Percentiles rank a stretch among this genome's conserved stretches.
These are phyloP conservation scores for Amaurobius ferox DNA, from an alignment of 2,888 invertebrate species.

Conservation along the genomic window DNA sequence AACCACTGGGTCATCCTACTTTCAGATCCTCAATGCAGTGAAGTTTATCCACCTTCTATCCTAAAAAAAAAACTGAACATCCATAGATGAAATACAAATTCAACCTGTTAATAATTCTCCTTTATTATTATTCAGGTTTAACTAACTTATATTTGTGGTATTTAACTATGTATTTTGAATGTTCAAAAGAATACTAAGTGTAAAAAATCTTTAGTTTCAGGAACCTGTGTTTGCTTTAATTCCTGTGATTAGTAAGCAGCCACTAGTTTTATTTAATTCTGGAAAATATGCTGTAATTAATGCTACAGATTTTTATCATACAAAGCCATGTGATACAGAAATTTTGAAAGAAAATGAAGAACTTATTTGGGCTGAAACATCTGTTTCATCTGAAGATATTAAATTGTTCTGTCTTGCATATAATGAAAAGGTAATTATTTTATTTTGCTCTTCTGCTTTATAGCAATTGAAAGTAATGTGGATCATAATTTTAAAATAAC, in stretches of 20 bases:
- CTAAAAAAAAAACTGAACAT: no score
- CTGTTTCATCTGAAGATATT: not conserved
- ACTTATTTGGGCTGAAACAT: slow-evolving; percentile 39
- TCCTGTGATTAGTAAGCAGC: not conserved
- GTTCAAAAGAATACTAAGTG: no score
- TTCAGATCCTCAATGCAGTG: no score
- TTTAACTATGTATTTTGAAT: no score
- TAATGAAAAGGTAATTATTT: slow-evolving; percentile 32
- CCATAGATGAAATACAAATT: no score
- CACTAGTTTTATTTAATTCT: slow-evolving; percentile 30
- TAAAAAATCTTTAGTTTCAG: slow-evolving; percentile 32
- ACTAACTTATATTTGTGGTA: no score
- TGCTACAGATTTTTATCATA: not conserved
- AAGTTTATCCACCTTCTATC: no score
- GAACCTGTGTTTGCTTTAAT: slow-evolving; percentile 41
- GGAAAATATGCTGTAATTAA: slow-evolving; percentile 22
- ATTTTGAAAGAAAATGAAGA: slow-evolving; percentile 12
- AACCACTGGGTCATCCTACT: no score
- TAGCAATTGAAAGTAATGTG: no score
- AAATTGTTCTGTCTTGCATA: slow-evolving; percentile 11
- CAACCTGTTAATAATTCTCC: no score
- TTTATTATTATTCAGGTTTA: no score
- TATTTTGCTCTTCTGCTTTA: not conserved
- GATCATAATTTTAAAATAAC: no score
- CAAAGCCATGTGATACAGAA: not conserved